Base-by-base conservation (phyloP, 2,888 invertebrate species). In the Syrista parreyssii region DNA sequence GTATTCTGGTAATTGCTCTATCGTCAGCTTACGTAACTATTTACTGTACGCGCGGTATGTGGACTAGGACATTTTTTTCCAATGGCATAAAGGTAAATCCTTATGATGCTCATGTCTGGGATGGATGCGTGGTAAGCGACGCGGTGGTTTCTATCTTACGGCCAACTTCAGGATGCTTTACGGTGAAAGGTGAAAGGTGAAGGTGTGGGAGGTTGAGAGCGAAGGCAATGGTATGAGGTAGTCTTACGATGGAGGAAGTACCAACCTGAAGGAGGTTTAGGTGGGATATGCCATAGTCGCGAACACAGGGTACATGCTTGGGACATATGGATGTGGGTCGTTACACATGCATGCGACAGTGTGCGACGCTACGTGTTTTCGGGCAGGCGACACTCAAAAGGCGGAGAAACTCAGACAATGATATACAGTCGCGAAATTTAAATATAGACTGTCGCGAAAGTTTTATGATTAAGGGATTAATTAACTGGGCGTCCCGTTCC, bases 391-490 rank as follows among this genome's bases (percentile, higher is more conserved):
- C 77, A 81, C 75, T 80, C 74, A 74, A 80, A 81, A 79, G 83
- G 81, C 83, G 84, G 71, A 33, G 71, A 71, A 71, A 71, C 71
- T 31, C 32, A 71, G 71, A 71, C 71, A 71, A 71, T 71, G 71
- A 71, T 71, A 71, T 79, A 76, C 82, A 80, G 80, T 84, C 80
- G 79, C 79, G 75, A 81, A 86, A 86, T 86, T 85, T 85, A 86
- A 86, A 86, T 86, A 86, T 83, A 82, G 84, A 85, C 31, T 81
- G 84, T 78, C 81, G 83, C 78, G 79, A 82, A 89, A 89, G 86
- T 89, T 89, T 89, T 86, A 86, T 85, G 88, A 88, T 88, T 86
- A 88, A 87, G 85, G 85, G 86, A 88, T 89, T 89, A 89, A 89
- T 89, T 89, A 88, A 82, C 83, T 72, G 40, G n/a, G 35, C 30